Base-by-base conservation (phyloP, 2,888 invertebrate species). In the Pachycephus smyrnensis region DNA sequence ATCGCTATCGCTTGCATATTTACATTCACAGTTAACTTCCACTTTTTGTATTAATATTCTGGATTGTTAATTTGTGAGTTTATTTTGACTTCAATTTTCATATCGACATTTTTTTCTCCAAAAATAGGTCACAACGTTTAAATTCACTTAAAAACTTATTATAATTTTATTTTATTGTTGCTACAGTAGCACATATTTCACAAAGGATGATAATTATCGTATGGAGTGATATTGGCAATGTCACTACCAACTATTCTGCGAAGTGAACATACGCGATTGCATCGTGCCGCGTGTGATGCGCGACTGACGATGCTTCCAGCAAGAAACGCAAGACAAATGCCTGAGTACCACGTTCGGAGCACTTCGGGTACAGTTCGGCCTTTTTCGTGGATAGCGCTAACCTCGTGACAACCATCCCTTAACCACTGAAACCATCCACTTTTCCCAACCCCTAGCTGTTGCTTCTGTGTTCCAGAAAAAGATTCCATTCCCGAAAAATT, bases 231-330 rank as follows among this genome's bases (percentile, higher is more conserved):
- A 40, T 15, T 15, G 40, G 40, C 15, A 15, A 40, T 4, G 40
- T 15, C 40, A 40, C 40, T 40, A 15, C 40, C 15, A 15, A 4
- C 40, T 40, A 40, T 12, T 40, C 40, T 40, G 15, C 4, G 73
- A 37, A 3, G 68, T 73, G 33, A 68, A 12, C 31, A 40, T 33
- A 55, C 69, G 30, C 68, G 79, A 75, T 80, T 81, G 83, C 73
- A 81, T 84, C 80, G 81, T 82, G 83, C 84, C 87, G 86, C 87
- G 88, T 83, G 85, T 86, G 83, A 85, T 88, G 87, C 87, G 88
- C 89, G 88, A 89, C 89, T 89, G 89, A 40, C 15, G 40, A 40
- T 40, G 40, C 40, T 40, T 40, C 40, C 4, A 4, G 40, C 40
- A 40, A 86, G 84, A 82, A 84, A 81, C 80, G 82, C 81, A 80